These are phyloP conservation scores for Sphaerophoria taeniata DNA, from an alignment of 2,888 invertebrate genomes.

Conservation along the genomic window DNA sequence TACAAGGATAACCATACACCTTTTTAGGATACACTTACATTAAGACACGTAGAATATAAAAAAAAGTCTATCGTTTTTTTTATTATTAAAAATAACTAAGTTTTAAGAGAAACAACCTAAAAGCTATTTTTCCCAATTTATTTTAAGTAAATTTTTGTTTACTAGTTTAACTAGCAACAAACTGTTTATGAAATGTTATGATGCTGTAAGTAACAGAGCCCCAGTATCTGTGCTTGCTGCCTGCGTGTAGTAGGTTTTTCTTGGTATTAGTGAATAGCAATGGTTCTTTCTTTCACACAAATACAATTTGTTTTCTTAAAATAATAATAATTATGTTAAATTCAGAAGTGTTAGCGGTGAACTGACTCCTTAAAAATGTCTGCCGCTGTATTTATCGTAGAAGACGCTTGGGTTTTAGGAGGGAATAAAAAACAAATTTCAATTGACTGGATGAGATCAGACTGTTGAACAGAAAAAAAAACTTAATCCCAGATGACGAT, in stretches of 20 bases:
- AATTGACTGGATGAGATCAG: too few species aligned
- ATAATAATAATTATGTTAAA: too few species aligned
- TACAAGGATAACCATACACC: conserved; percentile 69
- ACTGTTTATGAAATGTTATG: conserved; percentile 51
- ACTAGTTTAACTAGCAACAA: conserved; percentile 71
- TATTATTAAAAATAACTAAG: conserved; percentile 28
- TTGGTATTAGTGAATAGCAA: conserved; percentile 43
- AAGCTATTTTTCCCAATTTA: conserved; percentile 21
- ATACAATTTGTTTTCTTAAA: neutral
- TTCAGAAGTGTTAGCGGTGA: too few species aligned
- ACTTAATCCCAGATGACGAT: too few species aligned
- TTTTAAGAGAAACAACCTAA: conserved; percentile 51
- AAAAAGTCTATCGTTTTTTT: conserved; percentile 16
- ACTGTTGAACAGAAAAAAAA: too few species aligned
- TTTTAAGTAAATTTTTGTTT: conserved; percentile 64
- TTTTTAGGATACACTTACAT: conserved; percentile 64
- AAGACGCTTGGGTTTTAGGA: too few species aligned
- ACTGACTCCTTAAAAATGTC: too few species aligned
- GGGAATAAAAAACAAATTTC: too few species aligned
- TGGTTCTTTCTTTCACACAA: conserved; percentile 30
- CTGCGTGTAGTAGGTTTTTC: neutral
- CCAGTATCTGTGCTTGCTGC: conserved; percentile 47
- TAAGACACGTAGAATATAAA: conserved; percentile 64
- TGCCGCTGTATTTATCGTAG: too few species aligned
- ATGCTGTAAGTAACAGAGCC: conserved; percentile 72